Percentiles rank a stretch among this genome's conserved stretches.
These are phyloP conservation scores for Monochamus alternatus DNA, from an alignment of 2,888 invertebrate species.

Conservation along the genomic window DNA sequence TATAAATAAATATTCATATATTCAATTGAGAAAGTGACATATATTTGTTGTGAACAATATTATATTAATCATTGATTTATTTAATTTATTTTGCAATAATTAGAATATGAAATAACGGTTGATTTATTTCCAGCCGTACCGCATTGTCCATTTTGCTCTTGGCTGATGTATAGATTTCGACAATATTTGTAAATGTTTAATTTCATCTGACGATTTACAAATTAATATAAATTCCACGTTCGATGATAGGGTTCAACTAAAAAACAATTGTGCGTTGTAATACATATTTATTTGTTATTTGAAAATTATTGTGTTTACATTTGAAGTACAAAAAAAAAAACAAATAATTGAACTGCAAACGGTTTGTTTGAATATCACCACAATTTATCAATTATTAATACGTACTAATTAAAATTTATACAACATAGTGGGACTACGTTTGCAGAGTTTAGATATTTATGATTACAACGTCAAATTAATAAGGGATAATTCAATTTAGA, in stretches of 20 bases:
- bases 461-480: conserved; percentile 32
- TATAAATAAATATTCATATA: no score
- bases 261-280: conserved; percentile 6
- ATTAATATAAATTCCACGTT: conserved; percentile 14
- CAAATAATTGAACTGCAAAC: conserved; percentile 44
- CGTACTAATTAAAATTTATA: not conserved
- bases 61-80: no score
- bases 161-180: not conserved
- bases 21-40: no score
- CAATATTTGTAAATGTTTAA: not conserved
- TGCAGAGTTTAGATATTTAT: conserved; percentile 20
- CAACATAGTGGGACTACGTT: conserved; percentile 6
- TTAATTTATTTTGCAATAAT: not conserved
- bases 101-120: not conserved
- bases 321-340: conserved; percentile 45
- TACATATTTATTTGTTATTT: conserved; percentile 52
- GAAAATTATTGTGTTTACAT: conserved; percentile 48
- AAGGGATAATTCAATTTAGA: not conserved
- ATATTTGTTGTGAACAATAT: no score
- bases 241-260: conserved; percentile 1
- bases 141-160: not conserved
- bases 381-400: conserved; percentile 26
- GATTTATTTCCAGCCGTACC: not conserved
- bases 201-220: conserved; percentile 5
- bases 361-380: conserved; percentile 40